Evolutionary conservation across 1,140 invertebrate species (phyloP).

Genomic region (Drosophila ercepeae): DNA sequence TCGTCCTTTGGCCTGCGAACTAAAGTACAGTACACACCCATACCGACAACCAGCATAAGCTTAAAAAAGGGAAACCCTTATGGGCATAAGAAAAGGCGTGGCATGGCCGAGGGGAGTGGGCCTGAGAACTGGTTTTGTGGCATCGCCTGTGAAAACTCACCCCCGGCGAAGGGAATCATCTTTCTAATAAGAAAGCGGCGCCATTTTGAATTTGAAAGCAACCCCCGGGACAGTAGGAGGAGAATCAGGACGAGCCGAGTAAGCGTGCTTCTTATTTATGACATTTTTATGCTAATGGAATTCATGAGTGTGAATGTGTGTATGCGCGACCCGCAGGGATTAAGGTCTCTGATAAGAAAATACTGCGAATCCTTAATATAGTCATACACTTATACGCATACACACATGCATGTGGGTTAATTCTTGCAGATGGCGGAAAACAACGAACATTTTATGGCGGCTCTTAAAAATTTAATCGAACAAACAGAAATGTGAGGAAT

Average conservation of each 20-base stretch:
- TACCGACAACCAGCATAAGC: constrained; percentile 2
- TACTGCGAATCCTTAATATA: constrained; percentile 41
- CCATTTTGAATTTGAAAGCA: constrained; percentile 76
- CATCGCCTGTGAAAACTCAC: constrained; percentile 64
- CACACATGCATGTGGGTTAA: constrained; percentile 14
- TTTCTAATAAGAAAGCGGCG: constrained; percentile 80
- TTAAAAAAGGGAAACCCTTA: background rate
- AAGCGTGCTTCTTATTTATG: constrained; percentile 78
- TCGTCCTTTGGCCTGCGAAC: constrained; percentile 8
- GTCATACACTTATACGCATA: constrained; percentile 1
- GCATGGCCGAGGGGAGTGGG: constrained; percentile 25
- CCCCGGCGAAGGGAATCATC: constrained; percentile 49
- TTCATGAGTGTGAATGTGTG: constrained; percentile 36
- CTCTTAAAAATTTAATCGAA: constrained; percentile 35
- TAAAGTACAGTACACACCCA: constrained; percentile 62
- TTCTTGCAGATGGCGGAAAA: constrained; percentile 29
- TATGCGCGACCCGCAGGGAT: constrained; percentile 36
- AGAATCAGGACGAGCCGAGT: constrained; percentile 31
- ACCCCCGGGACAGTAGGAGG: constrained; percentile 60
- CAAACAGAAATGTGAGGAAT: constrained; percentile 27
- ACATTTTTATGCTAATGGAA: constrained; percentile 82
- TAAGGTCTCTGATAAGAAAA: constrained; percentile 71
- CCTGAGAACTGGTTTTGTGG: constrained; percentile 53
- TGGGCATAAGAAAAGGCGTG: constrained; percentile 62
- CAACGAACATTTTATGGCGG: constrained; percentile 38